Evolutionary conservation across 2,113 vertebrate genomes (phyloP).

Genomic region (Marmota flaviventris): DNA sequence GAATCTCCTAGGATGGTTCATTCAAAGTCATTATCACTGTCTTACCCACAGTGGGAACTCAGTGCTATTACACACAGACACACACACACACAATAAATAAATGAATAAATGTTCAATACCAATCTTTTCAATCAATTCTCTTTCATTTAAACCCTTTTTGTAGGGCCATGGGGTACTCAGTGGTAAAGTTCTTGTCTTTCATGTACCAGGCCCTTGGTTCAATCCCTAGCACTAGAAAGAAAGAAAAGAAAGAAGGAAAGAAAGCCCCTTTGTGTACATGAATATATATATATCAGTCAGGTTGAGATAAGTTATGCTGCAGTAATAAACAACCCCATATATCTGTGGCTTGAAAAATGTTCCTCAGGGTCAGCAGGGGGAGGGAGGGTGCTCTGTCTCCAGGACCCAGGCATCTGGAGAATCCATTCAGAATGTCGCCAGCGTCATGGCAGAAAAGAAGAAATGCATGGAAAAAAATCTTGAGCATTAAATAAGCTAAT

Average conservation of each 20-base stretch:
- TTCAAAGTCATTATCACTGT: background rate
- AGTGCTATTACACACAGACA: background rate
- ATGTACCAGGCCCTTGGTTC: background rate
- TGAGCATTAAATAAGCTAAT: too few species aligned
- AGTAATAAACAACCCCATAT: background rate
- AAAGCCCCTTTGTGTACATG: background rate
- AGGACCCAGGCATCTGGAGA: background rate
- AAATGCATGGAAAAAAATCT: background rate
- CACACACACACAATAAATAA: background rate
- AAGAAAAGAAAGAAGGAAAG: background rate
- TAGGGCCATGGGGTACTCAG: too few species aligned
- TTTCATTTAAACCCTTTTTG: background rate
- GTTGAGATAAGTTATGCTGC: background rate
- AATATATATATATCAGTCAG: background rate
- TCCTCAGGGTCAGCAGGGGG: background rate
- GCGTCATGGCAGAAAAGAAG: background rate
- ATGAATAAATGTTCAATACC: background rate
- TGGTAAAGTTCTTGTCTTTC: background rate
- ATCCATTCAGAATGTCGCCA: background rate
- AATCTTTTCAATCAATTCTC: background rate
- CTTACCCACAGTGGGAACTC: background rate
- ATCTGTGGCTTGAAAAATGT: background rate
- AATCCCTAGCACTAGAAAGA: background rate
- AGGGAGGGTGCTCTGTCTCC: background rate
- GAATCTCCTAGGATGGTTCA: background rate